These are phyloP conservation scores for Cephalopachus bancanus DNA, from an alignment of 2,797 vertebrate species.

Conservation along the genomic window DNA sequence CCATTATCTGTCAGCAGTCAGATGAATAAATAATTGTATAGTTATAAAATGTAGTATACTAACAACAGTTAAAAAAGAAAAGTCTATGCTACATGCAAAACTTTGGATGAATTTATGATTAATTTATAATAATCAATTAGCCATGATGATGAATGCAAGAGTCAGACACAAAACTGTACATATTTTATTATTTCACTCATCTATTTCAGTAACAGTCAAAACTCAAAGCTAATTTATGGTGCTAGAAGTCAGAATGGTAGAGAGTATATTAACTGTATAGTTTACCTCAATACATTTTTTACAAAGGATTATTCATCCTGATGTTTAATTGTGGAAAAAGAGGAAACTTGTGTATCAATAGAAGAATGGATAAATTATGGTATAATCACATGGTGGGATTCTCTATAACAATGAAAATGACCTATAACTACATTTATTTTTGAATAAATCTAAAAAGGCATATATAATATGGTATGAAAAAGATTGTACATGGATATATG, in stretches of 20 bases:
- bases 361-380: background rate
- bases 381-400: background rate
- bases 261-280: background rate
- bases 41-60: background rate
- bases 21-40: background rate
- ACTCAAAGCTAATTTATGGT: constrained; percentile 10
- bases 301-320: background rate
- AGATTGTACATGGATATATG: background rate
- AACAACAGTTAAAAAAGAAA: background rate
- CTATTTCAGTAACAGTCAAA: background rate
- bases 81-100: background rate
- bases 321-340: background rate
- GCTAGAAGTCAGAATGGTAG: background rate
- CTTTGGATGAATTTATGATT: background rate
- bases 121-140: background rate
- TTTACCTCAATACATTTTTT: background rate
- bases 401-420: background rate
- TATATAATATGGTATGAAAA: background rate
- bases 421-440: constrained; percentile 4
- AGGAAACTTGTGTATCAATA: background rate
- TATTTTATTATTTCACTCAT: background rate
- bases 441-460: background rate
- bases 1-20: background rate
- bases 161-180: background rate
- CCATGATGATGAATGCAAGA: background rate